Percentiles rank a stretch among this genome's conserved stretches.
Conservation (phyloP, 2,797 vertebrate species). For the Champsocephalus esox region DNA sequence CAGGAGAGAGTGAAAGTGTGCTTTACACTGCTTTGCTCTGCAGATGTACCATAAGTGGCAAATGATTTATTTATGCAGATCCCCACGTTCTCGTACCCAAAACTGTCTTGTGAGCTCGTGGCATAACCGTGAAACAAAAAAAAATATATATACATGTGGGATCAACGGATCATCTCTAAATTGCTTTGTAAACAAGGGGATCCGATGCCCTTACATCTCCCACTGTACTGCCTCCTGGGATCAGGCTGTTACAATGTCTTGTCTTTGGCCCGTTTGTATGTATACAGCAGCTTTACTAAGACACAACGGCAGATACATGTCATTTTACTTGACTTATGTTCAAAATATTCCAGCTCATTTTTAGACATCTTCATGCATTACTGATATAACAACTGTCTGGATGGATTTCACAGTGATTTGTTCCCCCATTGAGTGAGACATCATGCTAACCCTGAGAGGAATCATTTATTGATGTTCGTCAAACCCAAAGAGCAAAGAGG, state of each 20-base stretch:
- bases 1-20: background rate
- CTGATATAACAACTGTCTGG: constrained; percentile 31
- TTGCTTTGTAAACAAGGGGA: constrained; percentile 36
- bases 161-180: constrained; percentile 23
- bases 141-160: no score
- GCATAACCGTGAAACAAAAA: no score
- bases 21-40: constrained; percentile 4
- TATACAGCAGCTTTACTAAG: background rate
- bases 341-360: constrained; percentile 21
- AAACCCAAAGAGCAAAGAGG: constrained; percentile 67
- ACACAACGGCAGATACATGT: background rate
- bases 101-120: no score
- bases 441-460: constrained; percentile 88
- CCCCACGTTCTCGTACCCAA: no score
- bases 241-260: constrained; percentile 6
- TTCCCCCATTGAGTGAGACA: constrained; percentile 87
- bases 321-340: background rate
- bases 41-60: background rate
- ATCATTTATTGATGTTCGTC: constrained; percentile 95
- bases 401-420: constrained; percentile 38
- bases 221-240: constrained; percentile 15
- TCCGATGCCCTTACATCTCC: constrained; percentile 15
- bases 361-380: constrained; percentile 34
- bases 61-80: constrained; percentile 21
- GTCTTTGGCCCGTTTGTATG: background rate